A percentile compares a stretch with the other conserved stretches of the same genome.
Conservation (phyloP, 2,797 vertebrate species). For the Coregonus sp. region DNA sequence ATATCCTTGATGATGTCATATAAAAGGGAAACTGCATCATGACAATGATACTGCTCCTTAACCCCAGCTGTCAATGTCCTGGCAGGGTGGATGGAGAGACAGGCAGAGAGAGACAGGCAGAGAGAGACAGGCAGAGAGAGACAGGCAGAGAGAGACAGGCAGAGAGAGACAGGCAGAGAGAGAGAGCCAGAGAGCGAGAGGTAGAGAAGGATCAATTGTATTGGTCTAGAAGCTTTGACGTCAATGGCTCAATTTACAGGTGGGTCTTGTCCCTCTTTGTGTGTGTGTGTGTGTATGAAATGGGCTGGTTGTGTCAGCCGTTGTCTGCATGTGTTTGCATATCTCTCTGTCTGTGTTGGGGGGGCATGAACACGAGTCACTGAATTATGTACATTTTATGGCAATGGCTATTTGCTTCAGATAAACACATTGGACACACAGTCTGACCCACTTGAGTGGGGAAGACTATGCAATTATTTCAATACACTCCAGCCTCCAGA, state of each 20-base stretch:
- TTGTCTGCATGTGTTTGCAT: background rate
- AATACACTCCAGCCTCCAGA: background rate
- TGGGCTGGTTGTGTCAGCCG: background rate
- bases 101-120: slow-evolving; percentile 2
- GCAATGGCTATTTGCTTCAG: background rate
- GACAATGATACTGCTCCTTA: slow-evolving; percentile 53
- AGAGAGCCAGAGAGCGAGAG: no score
- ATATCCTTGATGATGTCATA: background rate
- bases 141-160: slow-evolving; percentile 2
- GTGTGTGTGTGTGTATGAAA: slow-evolving; percentile 38
- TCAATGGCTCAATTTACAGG: slow-evolving; percentile 56
- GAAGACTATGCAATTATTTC: slow-evolving; percentile 27
- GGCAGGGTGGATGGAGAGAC: slow-evolving; percentile 42
- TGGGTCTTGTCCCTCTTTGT: slow-evolving; percentile 51
- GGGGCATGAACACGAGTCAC: background rate
- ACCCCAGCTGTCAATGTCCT: slow-evolving; percentile 56
- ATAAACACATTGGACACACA: background rate
- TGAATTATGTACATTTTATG: background rate
- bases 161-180: background rate
- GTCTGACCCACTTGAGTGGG: slow-evolving; percentile 34
- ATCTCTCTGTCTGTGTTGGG: slow-evolving; percentile 11
- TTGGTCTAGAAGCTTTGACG: slow-evolving; percentile 64
- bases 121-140: background rate
- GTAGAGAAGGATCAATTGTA: slow-evolving; percentile 40
- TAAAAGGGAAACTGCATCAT: background rate